Evolutionary conservation across 2,888 invertebrate species (phyloP), one percentile per base, ranked within the genome.

Genomic region (Elegia similella): DNA sequence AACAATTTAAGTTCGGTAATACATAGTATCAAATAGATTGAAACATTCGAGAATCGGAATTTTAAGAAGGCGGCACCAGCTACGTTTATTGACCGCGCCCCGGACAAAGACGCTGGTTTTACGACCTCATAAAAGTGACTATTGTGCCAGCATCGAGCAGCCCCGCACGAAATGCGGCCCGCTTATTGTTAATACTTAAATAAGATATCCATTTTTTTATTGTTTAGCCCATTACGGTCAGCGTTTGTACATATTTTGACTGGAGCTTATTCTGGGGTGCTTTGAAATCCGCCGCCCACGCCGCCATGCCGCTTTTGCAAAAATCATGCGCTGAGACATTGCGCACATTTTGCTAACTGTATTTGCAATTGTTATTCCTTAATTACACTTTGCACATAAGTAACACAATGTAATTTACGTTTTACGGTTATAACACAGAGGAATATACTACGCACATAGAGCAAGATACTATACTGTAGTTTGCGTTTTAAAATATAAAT

Each of bases 191-290:
- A 78, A 80, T 77, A 75, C 81, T 84, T 87, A 88, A 91, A 88
- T 91, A 84, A 91, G 90, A 88, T 82, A 84, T 91, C 86, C 84
- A 86, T 83, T 88, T 90, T 80, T 86, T 83, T 84, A 80, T 76
- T 84, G 81, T 87, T 82, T 78, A 76, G 82, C 73, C 88, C 80
- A 87, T 86, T 86, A 88, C 73, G 77, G 79, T 70, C 75, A 68
- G 70, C 76, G 77, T 84, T 87, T 87, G 88, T 87, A 90, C 86
- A 90, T 90, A 88, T 91, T 91, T 89, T 90, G 90, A 91, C 89
- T 84, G 59, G 76, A 68, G 79, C 78, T 85, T 77, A 59, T 61
- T 64, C 32, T 16, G n/a, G 61, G 61, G 62, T 38, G 47, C 80
- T 89, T 89, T 88, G 84, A 79, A 55, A 16, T 58, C 56, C 62